Conservation (phyloP, 2,797 vertebrate species). For the Malacoctenus gilli region DNA sequence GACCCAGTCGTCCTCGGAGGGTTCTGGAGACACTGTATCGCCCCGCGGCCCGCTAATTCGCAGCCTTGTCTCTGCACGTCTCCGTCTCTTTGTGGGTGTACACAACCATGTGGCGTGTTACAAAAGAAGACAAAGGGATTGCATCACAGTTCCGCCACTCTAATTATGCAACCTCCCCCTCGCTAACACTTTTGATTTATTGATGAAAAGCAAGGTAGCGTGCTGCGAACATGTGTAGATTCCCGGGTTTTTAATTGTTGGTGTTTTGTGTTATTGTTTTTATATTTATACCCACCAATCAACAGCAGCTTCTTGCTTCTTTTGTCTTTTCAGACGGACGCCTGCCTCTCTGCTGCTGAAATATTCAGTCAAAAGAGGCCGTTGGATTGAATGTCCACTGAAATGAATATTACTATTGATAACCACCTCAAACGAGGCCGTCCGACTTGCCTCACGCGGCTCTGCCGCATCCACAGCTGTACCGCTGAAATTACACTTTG, state of each 20-base stretch:
- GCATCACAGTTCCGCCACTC: conserved; percentile 66
- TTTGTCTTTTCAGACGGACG: conserved; percentile 10
- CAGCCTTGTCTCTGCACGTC: conserved; percentile 34
- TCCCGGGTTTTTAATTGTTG: conserved; percentile 37
- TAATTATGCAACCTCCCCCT: conserved; percentile 65
- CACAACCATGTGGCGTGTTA: conserved; percentile 58
- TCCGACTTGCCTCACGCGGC: conserved; percentile 28
- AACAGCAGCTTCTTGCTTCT: background rate
- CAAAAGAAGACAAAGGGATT: conserved; percentile 75
- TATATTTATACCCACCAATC: background rate
- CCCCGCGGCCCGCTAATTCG: conserved; percentile 27
- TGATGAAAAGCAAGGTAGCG: conserved; percentile 67
- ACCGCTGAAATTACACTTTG: conserved; percentile 59
- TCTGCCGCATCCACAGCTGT: conserved; percentile 58
- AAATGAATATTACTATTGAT: conserved; percentile 56
- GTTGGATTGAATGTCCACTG: conserved; percentile 49
- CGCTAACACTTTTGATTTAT: conserved; percentile 66
- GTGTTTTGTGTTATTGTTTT: conserved; percentile 28
- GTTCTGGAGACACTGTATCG: conserved; percentile 36
- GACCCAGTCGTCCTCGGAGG: conserved; percentile 37
- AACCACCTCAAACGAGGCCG: conserved; percentile 42
- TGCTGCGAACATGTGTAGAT: conserved; percentile 55
- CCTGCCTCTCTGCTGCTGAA: conserved; percentile 7
- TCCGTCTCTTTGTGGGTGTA: conserved; percentile 59
- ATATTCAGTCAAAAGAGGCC: conserved; percentile 34